Evolutionary conservation across 37 sponge, comb jelly and placozoan genomes (phyloP), one percentile per base, ranked within the genome.

Genomic region (Crambe crambe): DNA sequence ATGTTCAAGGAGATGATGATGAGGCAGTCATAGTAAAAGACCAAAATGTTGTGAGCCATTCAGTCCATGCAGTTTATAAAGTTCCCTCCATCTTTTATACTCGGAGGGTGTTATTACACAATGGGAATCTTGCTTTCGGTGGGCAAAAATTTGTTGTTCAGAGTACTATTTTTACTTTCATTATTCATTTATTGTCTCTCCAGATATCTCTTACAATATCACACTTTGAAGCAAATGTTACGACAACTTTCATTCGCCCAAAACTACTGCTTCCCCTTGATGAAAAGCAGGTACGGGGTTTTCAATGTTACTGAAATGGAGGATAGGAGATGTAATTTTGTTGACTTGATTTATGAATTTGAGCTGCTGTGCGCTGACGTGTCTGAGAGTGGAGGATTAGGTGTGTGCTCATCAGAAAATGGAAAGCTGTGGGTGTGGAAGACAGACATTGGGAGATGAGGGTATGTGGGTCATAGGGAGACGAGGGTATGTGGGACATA

Each of bases 401-500:
- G 94, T 5, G 87, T 94, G 1, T 80, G 83, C 47, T 72, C 83
- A 56, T 83, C 94, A 31, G 90, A 77, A 37, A 80, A 81, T 21
- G 94, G 94, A 17, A 61, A 76, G 58, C 37, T 86, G 76, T 89
- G 87, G 89, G 68, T 94, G 1, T 94, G 94, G 94, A 90, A 94
- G 29, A 44, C 90, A 18, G 84, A 75, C 74, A 94, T 75, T 35
- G 90, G 26, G 75, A 79, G 39, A 83, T 58, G 27, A 82, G 91
- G 73, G 91, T 91, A 74, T 15, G 80, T 23, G 58, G 4, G 37
- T n/a, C n/a, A n/a, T n/a, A n/a, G n/a, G n/a, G n/a, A 80, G 43
- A 90, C 58, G 32, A 84, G 90, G 67, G 90, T 89, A 75, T 10
- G 76, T 27, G 58, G 4, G 37, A 8, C 25, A 20, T 20, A n/a